Percentiles rank a stretch among this genome's conserved stretches.
Evolutionary conservation across 2,888 invertebrate genomes (phyloP).

Genomic region (Drosophila putrida): DNA sequence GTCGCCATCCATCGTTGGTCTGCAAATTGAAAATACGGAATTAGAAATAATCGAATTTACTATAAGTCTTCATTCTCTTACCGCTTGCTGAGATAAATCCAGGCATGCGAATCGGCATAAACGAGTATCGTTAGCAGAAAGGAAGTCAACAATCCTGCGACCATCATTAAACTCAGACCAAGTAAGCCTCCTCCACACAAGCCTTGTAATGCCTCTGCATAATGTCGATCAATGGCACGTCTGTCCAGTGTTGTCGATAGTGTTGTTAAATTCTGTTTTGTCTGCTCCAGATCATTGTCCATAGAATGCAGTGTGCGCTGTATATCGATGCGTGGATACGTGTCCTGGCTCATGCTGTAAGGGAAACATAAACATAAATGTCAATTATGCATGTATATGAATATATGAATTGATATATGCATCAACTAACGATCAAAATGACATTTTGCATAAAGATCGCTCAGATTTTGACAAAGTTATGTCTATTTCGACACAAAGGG

Average conservation of each 20-base stretch:
- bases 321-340: constrained; percentile 85
- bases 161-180: constrained; percentile 93
- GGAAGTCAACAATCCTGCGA: constrained; percentile 94
- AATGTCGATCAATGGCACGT: constrained; percentile 92
- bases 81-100: constrained; percentile 98
- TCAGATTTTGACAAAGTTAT: no score
- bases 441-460: no score
- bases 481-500: no score
- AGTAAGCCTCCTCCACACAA: constrained; percentile 93
- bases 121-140: constrained; percentile 96
- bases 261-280: constrained; percentile 85
- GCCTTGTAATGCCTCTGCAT: constrained; percentile 91
- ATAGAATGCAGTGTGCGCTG: constrained; percentile 82
- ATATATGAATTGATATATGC: no score
- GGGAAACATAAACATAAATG: background rate
- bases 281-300: constrained; percentile 84
- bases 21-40: constrained; percentile 31
- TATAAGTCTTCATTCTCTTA: constrained; percentile 76
- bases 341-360: constrained; percentile 84
- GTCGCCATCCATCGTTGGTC: constrained; percentile 83
- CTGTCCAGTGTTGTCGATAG: constrained; percentile 91
- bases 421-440: no score
- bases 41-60: background rate
- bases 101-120: constrained; percentile 97
- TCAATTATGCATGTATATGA: no score